Conservation (phyloP, 2,888 invertebrate species). For the Tachina lurida region DNA sequence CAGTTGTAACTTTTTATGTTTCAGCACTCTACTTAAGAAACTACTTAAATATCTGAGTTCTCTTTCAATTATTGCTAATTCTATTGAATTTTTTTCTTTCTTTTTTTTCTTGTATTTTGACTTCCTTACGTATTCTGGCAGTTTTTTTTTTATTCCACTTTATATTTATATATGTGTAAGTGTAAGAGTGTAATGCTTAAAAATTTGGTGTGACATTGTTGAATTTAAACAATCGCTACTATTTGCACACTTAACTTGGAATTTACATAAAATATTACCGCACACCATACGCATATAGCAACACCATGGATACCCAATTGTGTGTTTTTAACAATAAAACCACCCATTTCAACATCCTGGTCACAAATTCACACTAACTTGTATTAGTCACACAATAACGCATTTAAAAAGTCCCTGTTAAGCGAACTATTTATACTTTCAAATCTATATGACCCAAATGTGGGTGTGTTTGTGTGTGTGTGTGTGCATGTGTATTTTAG, state of each 20-base stretch:
- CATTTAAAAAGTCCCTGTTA: conserved; percentile 49
- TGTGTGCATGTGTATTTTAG: conserved; percentile 15
- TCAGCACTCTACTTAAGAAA: conserved; percentile 58
- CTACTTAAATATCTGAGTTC: conserved; percentile 42
- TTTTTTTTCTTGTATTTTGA: conserved; percentile 6
- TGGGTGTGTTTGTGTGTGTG: not conserved
- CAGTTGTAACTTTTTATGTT: conserved; percentile 23
- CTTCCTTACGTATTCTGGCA: conserved; percentile 27
- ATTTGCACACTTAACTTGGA: conserved; percentile 82
- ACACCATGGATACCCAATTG: not conserved
- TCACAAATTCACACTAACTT: conserved; percentile 22
- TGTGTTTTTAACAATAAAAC: conserved; percentile 17
- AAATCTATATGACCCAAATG: not conserved
- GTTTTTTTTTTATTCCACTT: conserved; percentile 14
- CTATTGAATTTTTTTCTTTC: not conserved
- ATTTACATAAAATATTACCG: conserved; percentile 82
- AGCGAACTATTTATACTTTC: conserved; percentile 38
- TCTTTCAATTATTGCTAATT: not conserved
- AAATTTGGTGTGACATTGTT: conserved; percentile 78
- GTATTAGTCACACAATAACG: conserved; percentile 49
- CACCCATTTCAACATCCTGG: conserved; percentile 9
- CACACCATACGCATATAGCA: conserved; percentile 46
- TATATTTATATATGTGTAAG: not conserved
- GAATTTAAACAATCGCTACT: conserved; percentile 81
- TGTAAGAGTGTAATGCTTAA: not conserved